These are phyloP conservation scores for Callyntrura sp. DNA, from an alignment of 2,888 invertebrate genomes.

Conservation along the genomic window DNA sequence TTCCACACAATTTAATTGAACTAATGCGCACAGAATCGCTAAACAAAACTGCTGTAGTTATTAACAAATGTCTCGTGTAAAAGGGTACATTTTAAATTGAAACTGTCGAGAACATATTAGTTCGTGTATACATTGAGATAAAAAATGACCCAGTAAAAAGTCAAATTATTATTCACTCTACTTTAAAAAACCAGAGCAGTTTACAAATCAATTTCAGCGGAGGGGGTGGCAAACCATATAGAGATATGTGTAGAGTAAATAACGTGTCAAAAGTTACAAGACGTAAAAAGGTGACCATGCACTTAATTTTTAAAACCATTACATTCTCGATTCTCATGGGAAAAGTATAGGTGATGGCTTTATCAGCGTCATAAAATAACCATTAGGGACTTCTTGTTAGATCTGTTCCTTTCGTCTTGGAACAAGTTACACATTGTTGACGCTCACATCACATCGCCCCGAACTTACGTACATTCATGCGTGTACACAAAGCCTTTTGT, in stretches of 20 bases:
- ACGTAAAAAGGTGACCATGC: slow-evolving; percentile 8
- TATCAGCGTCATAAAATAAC: slow-evolving; percentile 68
- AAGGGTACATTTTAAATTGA: too few relatives aligned
- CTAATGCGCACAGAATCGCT: neutral
- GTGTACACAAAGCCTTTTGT: neutral
- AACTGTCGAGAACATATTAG: too few relatives aligned
- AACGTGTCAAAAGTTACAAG: neutral
- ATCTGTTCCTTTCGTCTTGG: neutral
- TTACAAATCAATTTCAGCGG: too few relatives aligned
- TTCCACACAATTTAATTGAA: too few relatives aligned
- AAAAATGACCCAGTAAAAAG: too few relatives aligned
- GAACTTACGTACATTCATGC: neutral
- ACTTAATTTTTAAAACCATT: neutral
- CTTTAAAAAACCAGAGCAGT: too few relatives aligned
- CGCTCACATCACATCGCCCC: neutral
- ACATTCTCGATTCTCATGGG: slow-evolving; percentile 1
- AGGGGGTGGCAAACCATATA: too few relatives aligned
- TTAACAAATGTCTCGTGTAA: too few relatives aligned
- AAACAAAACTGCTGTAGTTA: too few relatives aligned
- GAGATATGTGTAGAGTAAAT: too few relatives aligned
- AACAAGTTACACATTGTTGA: slow-evolving; percentile 35
- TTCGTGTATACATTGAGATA: too few relatives aligned
- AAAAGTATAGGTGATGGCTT: slow-evolving; percentile 62
- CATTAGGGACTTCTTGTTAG: slow-evolving; percentile 45
- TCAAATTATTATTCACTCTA: too few relatives aligned